Evolutionary conservation across 92 coral and sea anemone species (phyloP).

Genomic region (Palythoa caribaeorum): DNA sequence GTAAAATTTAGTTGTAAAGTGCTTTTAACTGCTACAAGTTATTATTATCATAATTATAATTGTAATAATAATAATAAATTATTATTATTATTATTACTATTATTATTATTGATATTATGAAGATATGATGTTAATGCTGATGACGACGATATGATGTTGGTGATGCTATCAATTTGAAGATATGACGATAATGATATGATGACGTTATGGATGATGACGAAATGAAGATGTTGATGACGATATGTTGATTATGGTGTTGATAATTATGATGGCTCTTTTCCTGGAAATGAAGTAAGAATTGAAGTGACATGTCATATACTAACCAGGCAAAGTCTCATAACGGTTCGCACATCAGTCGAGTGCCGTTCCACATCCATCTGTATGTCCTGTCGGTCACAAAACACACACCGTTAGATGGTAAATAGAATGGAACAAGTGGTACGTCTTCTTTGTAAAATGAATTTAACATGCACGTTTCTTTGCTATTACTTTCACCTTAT

Average conservation of each 20-base stretch:
- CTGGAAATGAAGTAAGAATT: neutral
- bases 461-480: no score
- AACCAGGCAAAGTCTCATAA: conserved; percentile 92
- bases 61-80: neutral
- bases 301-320: neutral
- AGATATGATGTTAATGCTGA: no score
- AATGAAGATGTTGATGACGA: neutral
- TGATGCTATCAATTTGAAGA: neutral
- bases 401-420: neutral
- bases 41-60: neutral
- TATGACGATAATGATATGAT: neutral
- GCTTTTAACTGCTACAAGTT: no score
- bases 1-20: no score
- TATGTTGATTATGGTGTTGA: neutral
- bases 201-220: neutral
- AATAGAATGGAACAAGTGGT: neutral
- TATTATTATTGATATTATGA: no score
- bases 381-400: conserved; percentile 62
- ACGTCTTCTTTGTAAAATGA: neutral
- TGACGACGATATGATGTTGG: neutral
- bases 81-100: no score
- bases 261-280: neutral
- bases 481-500: no score
- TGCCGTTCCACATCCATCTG: conserved; percentile 89
- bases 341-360: conserved; percentile 88